These are phyloP conservation scores for Nesogale talazaci DNA, from an alignment of 2,113 vertebrate genomes.

Conservation along the genomic window DNA sequence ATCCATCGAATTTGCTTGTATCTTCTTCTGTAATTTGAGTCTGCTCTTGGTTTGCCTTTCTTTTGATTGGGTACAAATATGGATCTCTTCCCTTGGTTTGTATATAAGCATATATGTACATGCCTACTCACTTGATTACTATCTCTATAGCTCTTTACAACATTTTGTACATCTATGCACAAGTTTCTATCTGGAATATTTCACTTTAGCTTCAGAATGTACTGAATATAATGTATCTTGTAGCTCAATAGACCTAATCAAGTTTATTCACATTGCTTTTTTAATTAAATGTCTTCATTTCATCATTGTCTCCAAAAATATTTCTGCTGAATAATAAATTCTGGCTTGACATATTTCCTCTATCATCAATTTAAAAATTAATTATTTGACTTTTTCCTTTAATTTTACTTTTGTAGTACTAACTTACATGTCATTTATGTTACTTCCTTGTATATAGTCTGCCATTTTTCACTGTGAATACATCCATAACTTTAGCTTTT, in stretches of 20 bases:
- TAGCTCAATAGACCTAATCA: background rate
- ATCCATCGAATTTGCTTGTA: no score
- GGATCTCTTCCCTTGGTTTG: no score
- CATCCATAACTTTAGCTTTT: background rate
- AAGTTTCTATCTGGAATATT: background rate
- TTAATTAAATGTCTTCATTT: background rate
- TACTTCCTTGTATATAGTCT: no score
- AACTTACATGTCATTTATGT: no score
- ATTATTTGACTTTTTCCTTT: no score
- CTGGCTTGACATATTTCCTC: background rate
- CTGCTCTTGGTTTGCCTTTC: no score
- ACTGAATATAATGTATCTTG: background rate
- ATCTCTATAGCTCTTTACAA: background rate
- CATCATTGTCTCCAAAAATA: background rate
- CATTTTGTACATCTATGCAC: background rate
- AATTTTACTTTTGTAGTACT: no score
- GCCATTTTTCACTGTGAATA: background rate
- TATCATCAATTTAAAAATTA: background rate
- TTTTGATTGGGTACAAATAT: no score
- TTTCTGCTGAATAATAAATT: slow-evolving; percentile 8
- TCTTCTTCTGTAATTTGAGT: no score
- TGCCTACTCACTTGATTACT: background rate
- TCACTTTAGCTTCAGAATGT: background rate
- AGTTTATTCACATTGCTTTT: slow-evolving; percentile 15
- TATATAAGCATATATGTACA: background rate